Evolutionary conservation across 2,797 vertebrate species (phyloP).

Genomic region (Smutsia gigantea): DNA sequence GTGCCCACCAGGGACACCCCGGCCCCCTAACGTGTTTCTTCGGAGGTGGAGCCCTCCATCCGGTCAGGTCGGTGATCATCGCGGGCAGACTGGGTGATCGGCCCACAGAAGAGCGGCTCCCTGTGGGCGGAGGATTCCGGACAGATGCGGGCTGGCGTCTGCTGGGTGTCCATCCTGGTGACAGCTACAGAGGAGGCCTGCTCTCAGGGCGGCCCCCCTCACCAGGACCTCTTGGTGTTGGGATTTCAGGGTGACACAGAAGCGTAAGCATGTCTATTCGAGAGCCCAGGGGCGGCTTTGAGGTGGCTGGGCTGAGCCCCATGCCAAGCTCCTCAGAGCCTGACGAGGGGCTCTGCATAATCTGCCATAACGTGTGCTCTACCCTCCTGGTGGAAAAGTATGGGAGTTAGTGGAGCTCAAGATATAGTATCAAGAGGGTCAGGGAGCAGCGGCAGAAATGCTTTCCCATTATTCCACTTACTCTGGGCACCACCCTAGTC

Average conservation of each 20-base stretch:
- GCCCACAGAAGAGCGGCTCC: background rate
- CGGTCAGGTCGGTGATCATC: background rate
- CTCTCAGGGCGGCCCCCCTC: no score
- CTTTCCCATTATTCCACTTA: background rate
- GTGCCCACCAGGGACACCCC: fast-evolving
- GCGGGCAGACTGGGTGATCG: background rate
- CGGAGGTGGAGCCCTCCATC: background rate
- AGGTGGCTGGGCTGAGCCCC: background rate
- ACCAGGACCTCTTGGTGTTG: background rate
- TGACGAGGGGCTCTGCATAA: background rate
- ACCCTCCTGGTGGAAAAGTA: background rate
- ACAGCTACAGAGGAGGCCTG: background rate
- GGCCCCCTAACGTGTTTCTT: background rate
- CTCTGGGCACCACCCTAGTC: background rate
- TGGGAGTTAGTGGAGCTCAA: background rate
- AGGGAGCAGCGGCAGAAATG: background rate
- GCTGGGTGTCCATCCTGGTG: background rate
- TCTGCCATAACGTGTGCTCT: background rate
- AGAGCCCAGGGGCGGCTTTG: background rate
- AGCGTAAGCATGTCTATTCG: background rate
- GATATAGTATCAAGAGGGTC: background rate
- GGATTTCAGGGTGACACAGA: background rate
- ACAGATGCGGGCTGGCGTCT: background rate
- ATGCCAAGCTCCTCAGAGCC: background rate
- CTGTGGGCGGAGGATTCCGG: background rate